Percentiles rank a stretch among this genome's conserved stretches.
These are phyloP conservation scores for Sphyrna mokarran DNA, from an alignment of 2,113 vertebrate species.

Conservation along the genomic window DNA sequence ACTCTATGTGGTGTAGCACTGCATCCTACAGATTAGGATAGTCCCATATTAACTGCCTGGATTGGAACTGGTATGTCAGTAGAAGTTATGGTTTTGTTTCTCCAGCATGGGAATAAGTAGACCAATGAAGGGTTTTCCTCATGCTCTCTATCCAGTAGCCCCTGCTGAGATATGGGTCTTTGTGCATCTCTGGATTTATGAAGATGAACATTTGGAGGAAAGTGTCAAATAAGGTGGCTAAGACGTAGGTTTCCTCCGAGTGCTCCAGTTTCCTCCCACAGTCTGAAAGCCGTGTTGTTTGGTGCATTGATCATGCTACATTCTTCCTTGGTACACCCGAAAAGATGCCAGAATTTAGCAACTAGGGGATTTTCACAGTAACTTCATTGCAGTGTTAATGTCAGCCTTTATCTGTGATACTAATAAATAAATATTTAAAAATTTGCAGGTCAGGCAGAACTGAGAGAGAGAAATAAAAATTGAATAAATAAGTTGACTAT, in stretches of 20 bases:
- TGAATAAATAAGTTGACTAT: too few species aligned
- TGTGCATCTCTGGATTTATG: background rate
- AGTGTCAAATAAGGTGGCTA: background rate
- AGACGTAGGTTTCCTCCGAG: background rate
- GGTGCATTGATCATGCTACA: too few species aligned
- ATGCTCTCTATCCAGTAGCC: background rate
- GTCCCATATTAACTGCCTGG: background rate
- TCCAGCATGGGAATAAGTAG: background rate
- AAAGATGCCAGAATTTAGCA: too few species aligned
- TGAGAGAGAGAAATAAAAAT: too few species aligned
- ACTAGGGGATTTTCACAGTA: too few species aligned
- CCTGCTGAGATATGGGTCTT: background rate
- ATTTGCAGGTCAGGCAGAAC: too few species aligned
- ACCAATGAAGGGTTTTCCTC: background rate
- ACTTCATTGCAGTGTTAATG: too few species aligned
- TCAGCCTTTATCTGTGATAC: too few species aligned
- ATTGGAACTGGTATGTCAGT: background rate
- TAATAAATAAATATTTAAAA: too few species aligned
- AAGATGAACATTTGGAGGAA: background rate
- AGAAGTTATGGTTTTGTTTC: background rate
- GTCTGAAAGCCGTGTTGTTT: too few species aligned
- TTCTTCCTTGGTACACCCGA: too few species aligned
- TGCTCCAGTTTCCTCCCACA: too few species aligned
- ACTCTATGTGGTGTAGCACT: background rate
- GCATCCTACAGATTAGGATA: background rate